Conservation (phyloP, 2,888 invertebrate genomes). For the Chalcosyrphus nemorum region DNA sequence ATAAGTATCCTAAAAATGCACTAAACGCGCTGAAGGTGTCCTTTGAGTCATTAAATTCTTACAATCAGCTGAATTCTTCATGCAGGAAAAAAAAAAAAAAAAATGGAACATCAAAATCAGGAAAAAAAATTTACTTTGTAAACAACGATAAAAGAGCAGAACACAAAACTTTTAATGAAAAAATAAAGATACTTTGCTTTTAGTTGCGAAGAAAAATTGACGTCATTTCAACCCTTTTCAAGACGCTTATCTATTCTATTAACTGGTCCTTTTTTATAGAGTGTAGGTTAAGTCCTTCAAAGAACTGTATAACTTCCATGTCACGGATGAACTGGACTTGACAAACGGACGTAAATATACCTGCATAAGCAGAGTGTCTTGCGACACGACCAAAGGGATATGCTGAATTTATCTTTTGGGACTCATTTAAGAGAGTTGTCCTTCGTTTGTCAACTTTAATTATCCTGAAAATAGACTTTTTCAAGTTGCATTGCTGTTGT, state of each 20-base stretch:
- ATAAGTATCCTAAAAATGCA: constrained; percentile 8
- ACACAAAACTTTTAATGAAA: constrained; percentile 59
- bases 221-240: constrained; percentile 62
- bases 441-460: constrained; percentile 47
- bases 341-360: neutral
- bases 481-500: constrained; percentile 5
- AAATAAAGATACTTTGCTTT: constrained; percentile 56
- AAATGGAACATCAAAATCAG: constrained; percentile 44
- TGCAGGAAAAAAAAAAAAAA: constrained; percentile 28
- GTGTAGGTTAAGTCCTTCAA: neutral
- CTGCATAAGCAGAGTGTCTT: neutral
- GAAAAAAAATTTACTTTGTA: neutral
- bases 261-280: constrained; percentile 11
- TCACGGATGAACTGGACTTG: constrained; percentile 12
- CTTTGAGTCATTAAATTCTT: constrained; percentile 37
- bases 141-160: constrained; percentile 38
- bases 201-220: constrained; percentile 59
- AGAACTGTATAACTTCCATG: neutral
- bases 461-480: constrained; percentile 34
- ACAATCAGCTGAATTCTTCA: neutral
- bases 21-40: constrained; percentile 17
- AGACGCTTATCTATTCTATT: constrained; percentile 63
- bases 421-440: constrained; percentile 15
- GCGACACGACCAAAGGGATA: neutral
- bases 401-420: constrained; percentile 28